These are phyloP conservation scores for Autographa pulchrina DNA, from an alignment of 2,888 invertebrate species.

Conservation along the genomic window DNA sequence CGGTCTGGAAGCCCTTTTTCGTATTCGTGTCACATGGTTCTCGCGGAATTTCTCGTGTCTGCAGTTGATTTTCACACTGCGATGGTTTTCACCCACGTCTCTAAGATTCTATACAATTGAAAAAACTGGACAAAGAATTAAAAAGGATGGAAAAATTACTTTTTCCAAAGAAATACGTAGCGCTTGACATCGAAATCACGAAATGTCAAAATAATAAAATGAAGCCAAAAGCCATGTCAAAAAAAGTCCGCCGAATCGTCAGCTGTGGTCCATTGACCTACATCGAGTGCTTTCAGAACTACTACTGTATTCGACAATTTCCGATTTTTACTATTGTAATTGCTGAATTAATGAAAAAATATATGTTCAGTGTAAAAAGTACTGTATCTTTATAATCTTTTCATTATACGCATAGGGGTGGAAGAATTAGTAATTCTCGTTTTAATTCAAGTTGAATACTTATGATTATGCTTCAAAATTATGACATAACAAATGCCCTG, in stretches of 20 bases:
- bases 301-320: slow-evolving; percentile 51
- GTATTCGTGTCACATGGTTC: slow-evolving; percentile 90
- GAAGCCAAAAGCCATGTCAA: slow-evolving; percentile 88
- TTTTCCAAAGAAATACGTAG: slow-evolving; percentile 87
- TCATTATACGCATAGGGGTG: neutral
- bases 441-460: slow-evolving; percentile 24
- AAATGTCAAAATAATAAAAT: slow-evolving; percentile 90
- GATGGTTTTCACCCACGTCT: slow-evolving; percentile 62
- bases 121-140: slow-evolving; percentile 72
- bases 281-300: slow-evolving; percentile 59
- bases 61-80: slow-evolving; percentile 64
- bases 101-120: slow-evolving; percentile 69
- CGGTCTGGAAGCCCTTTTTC: slow-evolving; percentile 88
- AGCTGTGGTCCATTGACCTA: slow-evolving; percentile 76
- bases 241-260: slow-evolving; percentile 87
- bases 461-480: slow-evolving; percentile 37
- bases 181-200: slow-evolving; percentile 89
- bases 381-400: neutral
- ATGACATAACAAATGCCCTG: slow-evolving; percentile 24
- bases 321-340: slow-evolving; percentile 25
- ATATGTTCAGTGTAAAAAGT: neutral
- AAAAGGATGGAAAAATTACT: slow-evolving; percentile 78
- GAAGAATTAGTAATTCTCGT: neutral
- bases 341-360: neutral
- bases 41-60: slow-evolving; percentile 80